Conservation (phyloP, 2,113 vertebrate species). For the Cochlearius cochlearius region DNA sequence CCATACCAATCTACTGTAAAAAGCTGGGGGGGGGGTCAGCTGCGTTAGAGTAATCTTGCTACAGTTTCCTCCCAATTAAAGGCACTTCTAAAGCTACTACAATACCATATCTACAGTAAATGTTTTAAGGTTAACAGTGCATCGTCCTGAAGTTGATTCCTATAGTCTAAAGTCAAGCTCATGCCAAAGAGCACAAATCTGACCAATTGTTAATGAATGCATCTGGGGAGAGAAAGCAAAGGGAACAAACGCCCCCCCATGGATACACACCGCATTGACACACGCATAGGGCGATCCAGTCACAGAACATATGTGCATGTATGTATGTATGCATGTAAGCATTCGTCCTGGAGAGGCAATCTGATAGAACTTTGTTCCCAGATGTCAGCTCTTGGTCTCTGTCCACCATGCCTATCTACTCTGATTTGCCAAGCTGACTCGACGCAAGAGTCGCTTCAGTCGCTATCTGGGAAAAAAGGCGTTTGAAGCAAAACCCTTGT, state of each 20-base stretch:
- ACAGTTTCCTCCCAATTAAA: constrained; percentile 53
- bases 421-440: not conserved
- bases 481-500: not conserved
- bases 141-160: constrained; percentile 36
- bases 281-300: not conserved
- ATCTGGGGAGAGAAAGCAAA: not conserved
- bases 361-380: not conserved
- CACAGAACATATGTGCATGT: not conserved
- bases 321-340: not conserved
- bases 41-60: not conserved
- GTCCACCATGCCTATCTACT: not conserved
- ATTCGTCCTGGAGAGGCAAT: not conserved
- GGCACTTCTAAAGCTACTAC: constrained; percentile 75
- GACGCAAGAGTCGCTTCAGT: not conserved
- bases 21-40: not conserved
- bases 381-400: not conserved
- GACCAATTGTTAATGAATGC: not conserved
- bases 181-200: constrained; percentile 19
- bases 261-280: not conserved
- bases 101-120: constrained; percentile 19
- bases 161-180: constrained; percentile 33
- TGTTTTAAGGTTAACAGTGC: constrained; percentile 65
- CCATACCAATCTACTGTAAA: not conserved
- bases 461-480: not conserved
- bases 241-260: not conserved